Base-by-base conservation (phyloP, 2,888 invertebrate species). In the Lasioglossum calceatum region DNA sequence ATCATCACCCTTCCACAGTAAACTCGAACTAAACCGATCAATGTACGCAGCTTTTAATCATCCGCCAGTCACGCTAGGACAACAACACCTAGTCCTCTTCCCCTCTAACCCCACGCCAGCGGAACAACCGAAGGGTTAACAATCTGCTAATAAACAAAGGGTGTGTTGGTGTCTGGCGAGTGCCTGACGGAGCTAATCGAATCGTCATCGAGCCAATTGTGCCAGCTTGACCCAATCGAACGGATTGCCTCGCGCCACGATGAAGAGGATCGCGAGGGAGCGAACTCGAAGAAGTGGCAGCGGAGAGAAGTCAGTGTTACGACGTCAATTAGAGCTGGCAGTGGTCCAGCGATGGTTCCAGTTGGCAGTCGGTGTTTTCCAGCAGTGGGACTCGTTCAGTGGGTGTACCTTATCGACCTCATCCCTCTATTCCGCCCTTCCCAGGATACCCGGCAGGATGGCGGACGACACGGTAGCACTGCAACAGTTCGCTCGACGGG, bases 401-500 rank as follows among this genome's bases (percentile, higher is more conserved):
- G 64, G 64, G 64, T 64, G 32, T 64, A 64, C 32, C 64, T 27
- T 32, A 23, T 76, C 75, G 47, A 61, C 70, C 58, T 58, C 78
- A 74, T 73, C 81, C 84, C 58, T 70, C 79, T 81, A 77, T 58
- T 10, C 75, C 70, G 77, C 71, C 75, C 50, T 78, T 50, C 78
- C 47, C 54, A 44, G 47, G 42, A 86, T 71, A 72, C 74, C 1
- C n/a, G n/a, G 58, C 42, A 61, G 44, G 39, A 84, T 80, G 85
- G 84, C 71, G 70, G 81, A 81, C 84, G 58, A 58, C n/a, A 82
- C 89, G 89, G 91, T 92, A 91, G 93, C 91, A n/a, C 58, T 90
- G 92, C 91, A 90, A 92, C 91, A 90, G 92, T 93, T 91, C 90
- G 89, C 90, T 92, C 89, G 87, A 87, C 91, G 91, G 91, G 90